These are phyloP conservation scores for Agrilus biguttatus DNA, from an alignment of 2,888 invertebrate species.

Conservation along the genomic window DNA sequence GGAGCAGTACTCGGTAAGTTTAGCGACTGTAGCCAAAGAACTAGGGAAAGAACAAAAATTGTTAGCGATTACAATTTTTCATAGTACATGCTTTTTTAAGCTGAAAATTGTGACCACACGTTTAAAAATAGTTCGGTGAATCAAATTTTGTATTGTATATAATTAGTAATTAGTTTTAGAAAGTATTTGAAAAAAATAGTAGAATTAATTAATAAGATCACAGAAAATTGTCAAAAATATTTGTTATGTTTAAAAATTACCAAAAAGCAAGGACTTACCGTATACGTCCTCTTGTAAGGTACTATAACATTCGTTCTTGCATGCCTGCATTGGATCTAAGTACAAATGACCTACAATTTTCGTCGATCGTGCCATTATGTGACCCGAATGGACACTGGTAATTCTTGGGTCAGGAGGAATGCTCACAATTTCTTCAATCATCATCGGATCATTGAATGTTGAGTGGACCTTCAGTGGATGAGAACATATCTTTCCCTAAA, in stretches of 20 bases:
- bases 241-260: too few relatives aligned
- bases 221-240: too few relatives aligned
- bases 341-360: conserved; percentile 44
- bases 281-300: conserved; percentile 52
- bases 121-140: too few relatives aligned
- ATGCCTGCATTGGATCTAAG: conserved; percentile 61
- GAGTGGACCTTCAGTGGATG: conserved; percentile 69
- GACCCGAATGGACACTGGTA: conserved; percentile 33
- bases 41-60: conserved; percentile 3
- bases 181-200: too few relatives aligned
- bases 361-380: conserved; percentile 36
- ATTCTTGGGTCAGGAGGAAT: conserved; percentile 48
- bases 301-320: conserved; percentile 61
- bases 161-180: too few relatives aligned
- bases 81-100: too few relatives aligned
- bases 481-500: conserved; percentile 62
- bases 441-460: conserved; percentile 67
- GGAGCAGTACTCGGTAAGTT: conserved; percentile 47
- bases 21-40: conserved; percentile 51
- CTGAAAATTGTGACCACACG: too few relatives aligned
- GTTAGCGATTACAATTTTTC: too few relatives aligned
- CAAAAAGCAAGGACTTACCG: conserved; percentile 33
- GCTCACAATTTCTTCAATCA: conserved; percentile 50
- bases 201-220: too few relatives aligned
- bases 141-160: too few relatives aligned